These are phyloP conservation scores for Pempheris klunzingeri DNA, from an alignment of 2,797 vertebrate genomes.

Conservation along the genomic window DNA sequence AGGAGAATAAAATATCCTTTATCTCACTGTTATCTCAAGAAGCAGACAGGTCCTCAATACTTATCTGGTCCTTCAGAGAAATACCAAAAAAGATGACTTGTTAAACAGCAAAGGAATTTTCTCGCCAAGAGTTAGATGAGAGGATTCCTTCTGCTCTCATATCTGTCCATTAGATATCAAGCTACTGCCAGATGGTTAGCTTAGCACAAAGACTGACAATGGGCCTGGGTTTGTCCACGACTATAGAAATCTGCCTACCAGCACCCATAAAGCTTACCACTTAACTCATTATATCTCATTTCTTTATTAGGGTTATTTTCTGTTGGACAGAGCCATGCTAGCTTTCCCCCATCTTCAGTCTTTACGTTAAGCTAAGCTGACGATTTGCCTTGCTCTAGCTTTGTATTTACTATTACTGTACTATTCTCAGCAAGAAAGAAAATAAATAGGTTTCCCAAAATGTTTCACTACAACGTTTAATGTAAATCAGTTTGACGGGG, in stretches of 20 bases:
- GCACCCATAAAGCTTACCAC: not conserved
- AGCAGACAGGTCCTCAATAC: slow-evolving; percentile 33
- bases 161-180: not conserved
- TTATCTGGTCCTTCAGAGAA: slow-evolving; percentile 23
- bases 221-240: not conserved
- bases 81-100: not conserved
- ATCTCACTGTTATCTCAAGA: slow-evolving; percentile 31
- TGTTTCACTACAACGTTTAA: not conserved
- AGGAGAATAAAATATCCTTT: slow-evolving; percentile 32
- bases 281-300: not conserved
- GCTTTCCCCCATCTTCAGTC: too few species aligned
- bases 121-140: not conserved
- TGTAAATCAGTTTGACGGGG: not conserved
- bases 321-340: too few species aligned
- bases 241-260: too few species aligned
- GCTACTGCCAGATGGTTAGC: not conserved
- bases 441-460: not conserved
- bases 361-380: not conserved
- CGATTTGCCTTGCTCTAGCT: not conserved
- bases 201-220: not conserved
- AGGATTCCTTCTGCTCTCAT: too few species aligned
- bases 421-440: not conserved
- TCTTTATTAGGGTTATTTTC: too few species aligned
- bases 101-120: slow-evolving; percentile 13
- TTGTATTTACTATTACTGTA: not conserved